phyloP scores from a whole-genome alignment of 2,113 vertebrate species.

The Lagopus leucura region DNA sequence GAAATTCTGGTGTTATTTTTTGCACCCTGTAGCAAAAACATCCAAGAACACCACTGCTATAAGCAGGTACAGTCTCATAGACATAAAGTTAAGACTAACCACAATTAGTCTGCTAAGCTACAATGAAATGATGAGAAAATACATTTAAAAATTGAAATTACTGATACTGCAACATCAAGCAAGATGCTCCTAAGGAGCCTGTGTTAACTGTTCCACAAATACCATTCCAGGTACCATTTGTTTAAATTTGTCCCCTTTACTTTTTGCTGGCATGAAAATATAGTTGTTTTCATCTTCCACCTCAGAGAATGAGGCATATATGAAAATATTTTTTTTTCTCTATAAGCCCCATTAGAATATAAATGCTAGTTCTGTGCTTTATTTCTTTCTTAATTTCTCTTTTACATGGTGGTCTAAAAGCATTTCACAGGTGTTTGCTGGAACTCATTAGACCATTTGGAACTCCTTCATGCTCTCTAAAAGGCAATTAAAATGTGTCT shows the following conservation, averaged over 20 bases:
- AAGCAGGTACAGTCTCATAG: not conserved
- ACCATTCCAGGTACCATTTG: not conserved
- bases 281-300: not conserved
- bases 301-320: not conserved
- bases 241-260: not conserved
- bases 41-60: not conserved
- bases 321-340: conserved; percentile 9
- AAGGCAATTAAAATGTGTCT: conserved; percentile 87
- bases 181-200: not conserved
- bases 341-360: not conserved
- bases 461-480: conserved; percentile 86
- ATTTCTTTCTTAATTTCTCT: conserved; percentile 78
- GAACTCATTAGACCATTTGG: conserved; percentile 86
- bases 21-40: not conserved
- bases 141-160: not conserved
- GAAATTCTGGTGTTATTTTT: not conserved
- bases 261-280: not conserved
- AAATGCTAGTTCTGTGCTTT: conserved; percentile 49
- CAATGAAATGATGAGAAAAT: not conserved
- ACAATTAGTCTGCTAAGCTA: not conserved
- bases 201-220: not conserved
- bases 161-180: not conserved
- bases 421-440: conserved; percentile 87
- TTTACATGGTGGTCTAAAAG: conserved; percentile 82
- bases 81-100: not conserved